Conservation (phyloP, 1,140 invertebrate genomes). For the Cyclargus thomasi region DNA sequence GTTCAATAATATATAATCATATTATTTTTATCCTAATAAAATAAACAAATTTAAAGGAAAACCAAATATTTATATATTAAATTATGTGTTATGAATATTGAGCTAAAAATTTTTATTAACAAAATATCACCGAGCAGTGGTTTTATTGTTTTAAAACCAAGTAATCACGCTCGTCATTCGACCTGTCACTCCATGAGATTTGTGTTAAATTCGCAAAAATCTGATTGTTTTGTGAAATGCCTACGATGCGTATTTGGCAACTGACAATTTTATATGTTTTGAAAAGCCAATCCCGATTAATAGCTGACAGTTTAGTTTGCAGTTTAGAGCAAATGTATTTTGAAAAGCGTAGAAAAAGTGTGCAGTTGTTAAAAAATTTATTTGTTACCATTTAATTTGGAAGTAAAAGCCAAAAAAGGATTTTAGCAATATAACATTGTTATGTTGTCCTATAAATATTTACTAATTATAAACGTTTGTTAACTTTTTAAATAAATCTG, state of each 20-base stretch:
- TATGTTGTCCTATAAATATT: too few species aligned
- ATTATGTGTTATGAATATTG: too few species aligned
- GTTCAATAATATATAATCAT: too few species aligned
- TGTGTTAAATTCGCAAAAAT: constrained; percentile 11
- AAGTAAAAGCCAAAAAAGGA: too few species aligned
- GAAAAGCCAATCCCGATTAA: background rate
- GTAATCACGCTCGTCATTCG: background rate
- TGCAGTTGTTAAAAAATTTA: too few species aligned
- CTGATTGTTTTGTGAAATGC: background rate
- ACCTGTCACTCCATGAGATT: background rate
- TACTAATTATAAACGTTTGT: background rate
- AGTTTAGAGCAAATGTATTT: background rate
- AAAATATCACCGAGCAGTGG: background rate
- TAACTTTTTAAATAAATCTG: background rate
- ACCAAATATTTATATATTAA: too few species aligned
- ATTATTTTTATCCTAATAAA: too few species aligned
- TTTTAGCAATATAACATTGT: too few species aligned
- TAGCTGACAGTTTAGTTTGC: background rate
- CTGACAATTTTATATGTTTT: background rate
- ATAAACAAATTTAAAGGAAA: too few species aligned
- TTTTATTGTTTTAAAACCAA: background rate
- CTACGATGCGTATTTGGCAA: background rate
- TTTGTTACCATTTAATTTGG: too few species aligned
- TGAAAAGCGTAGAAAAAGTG: background rate
- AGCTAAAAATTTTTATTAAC: background rate